Conservation (phyloP, 2,797 vertebrate genomes). For the Pachyuromys duprasi region DNA sequence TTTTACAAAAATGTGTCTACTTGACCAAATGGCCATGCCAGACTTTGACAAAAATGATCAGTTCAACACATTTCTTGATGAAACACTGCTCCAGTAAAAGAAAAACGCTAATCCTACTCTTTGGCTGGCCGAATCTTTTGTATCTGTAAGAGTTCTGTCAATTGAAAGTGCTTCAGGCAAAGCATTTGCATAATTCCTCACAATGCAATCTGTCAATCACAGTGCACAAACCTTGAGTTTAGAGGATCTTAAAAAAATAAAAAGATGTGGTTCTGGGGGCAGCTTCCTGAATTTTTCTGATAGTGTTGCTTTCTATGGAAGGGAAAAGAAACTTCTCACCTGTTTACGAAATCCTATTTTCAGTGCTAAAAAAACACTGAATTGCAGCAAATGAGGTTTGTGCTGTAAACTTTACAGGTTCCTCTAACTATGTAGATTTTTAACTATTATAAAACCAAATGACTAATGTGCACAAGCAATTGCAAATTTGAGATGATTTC, state of each 20-base stretch:
- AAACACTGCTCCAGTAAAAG: constrained; percentile 71
- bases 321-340: constrained; percentile 66
- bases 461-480: fast-evolving
- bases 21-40: constrained; percentile 45
- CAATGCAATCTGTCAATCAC: constrained; percentile 77
- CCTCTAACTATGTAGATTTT: constrained; percentile 58
- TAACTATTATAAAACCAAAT: constrained; percentile 41
- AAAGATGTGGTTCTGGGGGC: background rate
- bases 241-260: constrained; percentile 55
- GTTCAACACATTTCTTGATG: constrained; percentile 76
- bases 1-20: constrained; percentile 69
- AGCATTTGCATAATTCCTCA: constrained; percentile 26
- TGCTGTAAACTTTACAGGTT: background rate
- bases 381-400: constrained; percentile 68
- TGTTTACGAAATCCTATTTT: constrained; percentile 55
- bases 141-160: constrained; percentile 79
- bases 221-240: constrained; percentile 50
- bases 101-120: constrained; percentile 76
- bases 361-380: constrained; percentile 70
- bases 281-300: constrained; percentile 46
- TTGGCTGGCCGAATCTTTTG: constrained; percentile 71
- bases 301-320: constrained; percentile 39
- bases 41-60: constrained; percentile 74
- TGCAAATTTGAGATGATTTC: background rate
- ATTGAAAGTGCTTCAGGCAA: constrained; percentile 80